Evolutionary conservation across 2,113 vertebrate species (phyloP), one percentile per base, ranked within the genome.

Genomic region (Sciurus niger): DNA sequence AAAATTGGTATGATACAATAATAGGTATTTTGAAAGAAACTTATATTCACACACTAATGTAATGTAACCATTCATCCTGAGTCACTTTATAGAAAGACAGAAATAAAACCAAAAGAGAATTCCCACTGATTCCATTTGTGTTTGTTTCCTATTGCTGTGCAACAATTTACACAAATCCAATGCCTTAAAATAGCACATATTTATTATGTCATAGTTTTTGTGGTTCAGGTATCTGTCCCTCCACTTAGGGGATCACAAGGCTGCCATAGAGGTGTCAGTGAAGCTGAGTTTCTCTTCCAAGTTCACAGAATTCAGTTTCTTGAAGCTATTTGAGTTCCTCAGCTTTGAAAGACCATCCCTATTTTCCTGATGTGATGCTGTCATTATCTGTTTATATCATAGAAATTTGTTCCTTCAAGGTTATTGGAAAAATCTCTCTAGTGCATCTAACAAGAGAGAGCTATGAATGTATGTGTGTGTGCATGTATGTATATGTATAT

Each of bases 61-160:
- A 94, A 68, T 94, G 22, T 22, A 82, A 28, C 22, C 43, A 70
- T 72, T 95, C 51, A 70, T 34, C 16, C 20, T 30, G 6, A 58
- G 40, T 89, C 37, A 68, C 10, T 95, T 48, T 78, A 80, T 22
- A 93, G 55, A 90, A 74, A 83, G 32, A 46, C 1, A 58, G 53
- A 86, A 93, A 84, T 63, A 92, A 96, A 63, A 78, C 43, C 37
- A 24, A 63, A 89, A 79, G 24, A 95, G 46, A 84, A 80, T 60
- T 17, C 5, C 46, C 32, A 90, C 13, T 85, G 70, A 84, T 72
- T 63, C 9, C 34, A 74, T 4, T 74, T 76, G 17, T 46, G 53
- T 86, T 86, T 83, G 16, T 77, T 84, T 92, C 73, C 34, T 77
- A 46, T 82, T 94, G 3, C 32, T 92, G 9, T 72, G 11, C 85